These are phyloP conservation scores for Pterostichus niger DNA, from an alignment of 2,888 invertebrate species.

Conservation along the genomic window DNA sequence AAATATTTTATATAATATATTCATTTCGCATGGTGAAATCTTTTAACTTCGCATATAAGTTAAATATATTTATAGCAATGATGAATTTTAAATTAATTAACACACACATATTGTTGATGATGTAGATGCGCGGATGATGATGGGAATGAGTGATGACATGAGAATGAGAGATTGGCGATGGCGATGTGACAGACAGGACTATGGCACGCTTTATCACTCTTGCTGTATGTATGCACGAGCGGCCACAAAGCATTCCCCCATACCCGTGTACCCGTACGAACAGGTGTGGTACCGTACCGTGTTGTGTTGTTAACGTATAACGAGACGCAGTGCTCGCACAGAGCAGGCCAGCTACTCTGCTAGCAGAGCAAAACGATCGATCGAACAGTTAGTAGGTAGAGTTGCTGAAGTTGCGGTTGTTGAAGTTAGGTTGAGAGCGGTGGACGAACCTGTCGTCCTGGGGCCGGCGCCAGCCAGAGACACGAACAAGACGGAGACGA, in stretches of 20 bases:
- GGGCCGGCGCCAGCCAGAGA: slow-evolving; percentile 71
- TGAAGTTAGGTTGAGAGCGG: slow-evolving; percentile 69
- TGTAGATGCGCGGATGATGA: slow-evolving; percentile 69
- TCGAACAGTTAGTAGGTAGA: slow-evolving; percentile 29
- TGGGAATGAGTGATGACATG: slow-evolving; percentile 66
- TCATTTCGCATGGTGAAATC: slow-evolving; percentile 73
- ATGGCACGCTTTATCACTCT: slow-evolving; percentile 78
- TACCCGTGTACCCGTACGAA: slow-evolving; percentile 47
- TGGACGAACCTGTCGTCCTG: slow-evolving; percentile 76
- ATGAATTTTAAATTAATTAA: slow-evolving; percentile 74
- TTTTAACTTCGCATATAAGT: slow-evolving; percentile 70
- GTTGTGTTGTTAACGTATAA: slow-evolving; percentile 23
- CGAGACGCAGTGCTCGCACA: slow-evolving; percentile 63
- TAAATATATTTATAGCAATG: slow-evolving; percentile 74
- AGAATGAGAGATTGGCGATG: slow-evolving; percentile 71
- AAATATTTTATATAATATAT: slow-evolving; percentile 65
- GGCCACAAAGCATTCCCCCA: slow-evolving; percentile 50
- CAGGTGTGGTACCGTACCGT: slow-evolving; percentile 26
- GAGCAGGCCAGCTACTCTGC: slow-evolving; percentile 77
- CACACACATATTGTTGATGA: slow-evolving; percentile 73
- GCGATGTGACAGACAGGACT: slow-evolving; percentile 69
- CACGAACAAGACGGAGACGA: slow-evolving; percentile 64
- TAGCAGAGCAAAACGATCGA: slow-evolving; percentile 67
- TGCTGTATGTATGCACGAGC: slow-evolving; percentile 69
- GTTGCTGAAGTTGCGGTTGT: slow-evolving; percentile 41